phyloP scores from a whole-genome alignment of 2,797 vertebrate genomes.

The Microchirus variegatus region DNA sequence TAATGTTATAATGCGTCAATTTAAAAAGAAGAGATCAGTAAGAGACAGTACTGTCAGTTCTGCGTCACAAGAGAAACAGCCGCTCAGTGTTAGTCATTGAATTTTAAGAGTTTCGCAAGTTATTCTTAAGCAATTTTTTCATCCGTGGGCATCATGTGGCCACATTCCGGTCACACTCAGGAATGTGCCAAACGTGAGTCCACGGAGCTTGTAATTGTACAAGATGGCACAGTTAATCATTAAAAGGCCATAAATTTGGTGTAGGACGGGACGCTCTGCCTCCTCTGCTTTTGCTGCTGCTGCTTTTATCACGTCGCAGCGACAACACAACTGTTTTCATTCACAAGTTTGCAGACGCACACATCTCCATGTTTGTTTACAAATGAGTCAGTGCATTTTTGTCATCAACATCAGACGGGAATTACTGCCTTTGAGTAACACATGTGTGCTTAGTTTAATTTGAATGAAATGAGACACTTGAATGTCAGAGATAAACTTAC shows the following conservation, averaged over 20 bases:
- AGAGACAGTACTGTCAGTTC: too few species aligned
- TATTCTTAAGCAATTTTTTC: not conserved
- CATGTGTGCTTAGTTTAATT: not conserved
- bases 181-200: conserved; percentile 13
- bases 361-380: not conserved
- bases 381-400: not conserved
- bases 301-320: not conserved
- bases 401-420: not conserved
- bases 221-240: conserved; percentile 49
- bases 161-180: not conserved
- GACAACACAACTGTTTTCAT: not conserved
- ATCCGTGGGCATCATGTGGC: not conserved
- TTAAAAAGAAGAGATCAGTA: too few species aligned
- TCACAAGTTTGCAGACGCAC: too few species aligned
- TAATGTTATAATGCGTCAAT: too few species aligned
- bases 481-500: not conserved
- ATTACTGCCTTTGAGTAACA: not conserved
- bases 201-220: not conserved
- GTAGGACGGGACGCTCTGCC: conserved; percentile 18
- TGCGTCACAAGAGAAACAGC: too few species aligned
- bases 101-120: not conserved
- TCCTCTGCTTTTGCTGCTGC: conserved; percentile 12
- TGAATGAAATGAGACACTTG: not conserved
- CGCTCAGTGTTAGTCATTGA: not conserved
- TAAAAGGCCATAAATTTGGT: conserved; percentile 31